phyloP scores from a whole-genome alignment of 2,888 invertebrate species.

The Tenthredo scrophulariae region DNA sequence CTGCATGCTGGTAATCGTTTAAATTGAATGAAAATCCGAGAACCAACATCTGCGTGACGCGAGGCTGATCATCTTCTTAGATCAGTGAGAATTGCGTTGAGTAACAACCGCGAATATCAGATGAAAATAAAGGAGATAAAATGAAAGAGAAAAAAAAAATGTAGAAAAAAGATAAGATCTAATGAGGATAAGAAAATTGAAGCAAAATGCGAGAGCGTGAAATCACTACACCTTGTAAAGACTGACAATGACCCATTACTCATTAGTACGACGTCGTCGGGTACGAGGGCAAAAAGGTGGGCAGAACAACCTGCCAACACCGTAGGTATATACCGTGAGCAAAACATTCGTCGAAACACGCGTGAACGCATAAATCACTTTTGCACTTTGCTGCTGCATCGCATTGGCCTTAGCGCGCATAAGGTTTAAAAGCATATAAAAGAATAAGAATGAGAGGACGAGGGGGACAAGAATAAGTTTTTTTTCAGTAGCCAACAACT shows the following conservation, averaged over 20 bases:
- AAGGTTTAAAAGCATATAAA: background rate
- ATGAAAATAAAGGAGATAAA: background rate
- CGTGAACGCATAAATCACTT: slow-evolving; percentile 65
- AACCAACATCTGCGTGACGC: too few species aligned
- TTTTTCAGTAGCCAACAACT: background rate
- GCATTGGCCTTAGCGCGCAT: background rate
- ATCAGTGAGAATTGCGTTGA: too few species aligned
- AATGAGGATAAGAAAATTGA: slow-evolving; percentile 25
- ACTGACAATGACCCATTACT: slow-evolving; percentile 48
- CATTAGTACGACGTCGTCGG: slow-evolving; percentile 30
- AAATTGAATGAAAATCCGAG: background rate
- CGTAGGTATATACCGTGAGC: slow-evolving; percentile 58
- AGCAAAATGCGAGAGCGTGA: slow-evolving; percentile 48
- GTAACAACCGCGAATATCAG: too few species aligned
- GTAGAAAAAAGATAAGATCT: background rate
- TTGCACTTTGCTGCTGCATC: slow-evolving; percentile 29
- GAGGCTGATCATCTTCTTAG: too few species aligned
- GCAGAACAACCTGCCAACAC: slow-evolving; percentile 69
- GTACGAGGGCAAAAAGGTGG: slow-evolving; percentile 64
- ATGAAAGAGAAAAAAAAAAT: background rate
- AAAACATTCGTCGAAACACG: slow-evolving; percentile 61
- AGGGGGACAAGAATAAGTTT: background rate
- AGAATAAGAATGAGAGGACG: background rate
- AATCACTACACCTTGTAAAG: slow-evolving; percentile 46
- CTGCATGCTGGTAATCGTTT: background rate